Base-by-base conservation (phyloP, 2,113 vertebrate genomes). In the Cryptoleucopteryx plumbea region DNA sequence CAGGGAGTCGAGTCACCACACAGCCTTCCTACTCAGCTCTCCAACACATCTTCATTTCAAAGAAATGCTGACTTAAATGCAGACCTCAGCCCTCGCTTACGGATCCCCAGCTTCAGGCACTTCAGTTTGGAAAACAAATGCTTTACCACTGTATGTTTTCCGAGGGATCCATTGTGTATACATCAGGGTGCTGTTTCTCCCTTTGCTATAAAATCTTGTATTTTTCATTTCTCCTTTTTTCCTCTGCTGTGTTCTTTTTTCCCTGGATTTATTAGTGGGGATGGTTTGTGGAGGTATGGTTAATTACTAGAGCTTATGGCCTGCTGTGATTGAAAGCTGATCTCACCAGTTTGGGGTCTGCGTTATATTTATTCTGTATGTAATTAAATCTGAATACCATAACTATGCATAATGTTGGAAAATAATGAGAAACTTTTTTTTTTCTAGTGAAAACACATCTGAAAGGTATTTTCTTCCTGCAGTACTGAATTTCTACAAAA, bases 311-410 rank as follows among this genome's bases (percentile, higher is more conserved):
- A 97, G 73, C 92, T 95, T 95, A 92, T 82, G 85, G 91, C 96
- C 96, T 97, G 95, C 96, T 97, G 96, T 93, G 93, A 94, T 88
- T 96, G 96, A 97, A 97, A 97, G 96, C 96, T 96, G 96, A 96
- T 95, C 95, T 95, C 94, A 88, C 96, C 94, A 97, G 96, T 97
- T 97, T 93, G 85, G 93, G 92, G 95, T 85, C 96, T 90, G 84
- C 0, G 1, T 91, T 97, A 74, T 92, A 96, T 97, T 97, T 96
- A 91, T 95, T 97, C 95, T 93, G 91, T 93, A 93, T 95, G 73
- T 96, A 96, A 97, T 97, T 96, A 97, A 96, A 96, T 96, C 56
- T 62, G 91, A 96, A 96, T 91, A 97, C 86, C 87, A 86, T 94
- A 96, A 94, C 95, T 93, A 93, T 92, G 93, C 83, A 95, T 97